Base-by-base conservation (phyloP, 2,797 vertebrate species). In the Huso huso region DNA sequence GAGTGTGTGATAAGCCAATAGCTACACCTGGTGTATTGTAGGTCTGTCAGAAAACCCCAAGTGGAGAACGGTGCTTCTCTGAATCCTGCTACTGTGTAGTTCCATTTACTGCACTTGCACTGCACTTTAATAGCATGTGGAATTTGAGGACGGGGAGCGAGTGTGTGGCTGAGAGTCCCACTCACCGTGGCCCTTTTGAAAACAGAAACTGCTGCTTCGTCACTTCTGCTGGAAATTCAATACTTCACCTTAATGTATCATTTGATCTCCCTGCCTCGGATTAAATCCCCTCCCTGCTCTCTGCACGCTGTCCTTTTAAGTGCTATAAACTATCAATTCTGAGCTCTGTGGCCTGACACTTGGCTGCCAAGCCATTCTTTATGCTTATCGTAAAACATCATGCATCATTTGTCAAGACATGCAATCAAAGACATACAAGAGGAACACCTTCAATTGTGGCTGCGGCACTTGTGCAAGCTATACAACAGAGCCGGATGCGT, bases 121-220 rank as follows among this genome's bases (percentile, higher is more conserved):
- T n/a, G n/a, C 15, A 18, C 15, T 18, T 18, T 37, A 37, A 37
- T 37, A 37, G 23, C 23, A 37, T 4, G 23, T 37, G 23, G 23
- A 37, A 37, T 4, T 37, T 37, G 23, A 37, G 23, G 23, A 37
- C 23, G 4, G 23, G 4, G 23, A 37, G 23, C n/a, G 63, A 67
- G 65, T 61, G 48, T 72, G 67, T 70, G 69, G 61, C 18, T 63
- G 63, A 48, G n/a, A n/a, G 59, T 57, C 23, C 49, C 13, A 51
- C 66, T 70, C 64, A 71, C 55, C 51, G 55, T 49, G 60, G 48
- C 66, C 63, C 64, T 67, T 71, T 52, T 15, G 13, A 49, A 73
- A 82, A 82, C 58, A 78, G 67, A 67, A 74, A 80, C 65, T 78
- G 63, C 70, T 71, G 76, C 82, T 80, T 70, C 75, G 66, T 73